These are phyloP conservation scores for Dasysyrphus albostriatus DNA, from an alignment of 2,888 invertebrate genomes.

Conservation along the genomic window DNA sequence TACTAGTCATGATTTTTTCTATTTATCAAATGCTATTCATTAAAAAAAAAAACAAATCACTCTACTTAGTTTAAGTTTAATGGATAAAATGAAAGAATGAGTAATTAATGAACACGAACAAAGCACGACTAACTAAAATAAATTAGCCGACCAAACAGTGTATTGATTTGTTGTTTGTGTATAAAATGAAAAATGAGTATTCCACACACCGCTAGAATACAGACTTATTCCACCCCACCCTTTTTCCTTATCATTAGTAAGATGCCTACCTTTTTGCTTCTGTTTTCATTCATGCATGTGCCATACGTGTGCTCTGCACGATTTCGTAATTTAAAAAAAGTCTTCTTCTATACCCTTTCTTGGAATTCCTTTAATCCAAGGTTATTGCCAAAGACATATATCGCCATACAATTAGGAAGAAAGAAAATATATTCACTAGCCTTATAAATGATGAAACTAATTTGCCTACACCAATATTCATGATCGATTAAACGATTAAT, in stretches of 20 bases:
- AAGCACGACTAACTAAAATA: neutral
- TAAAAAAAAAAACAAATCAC: too few relatives aligned
- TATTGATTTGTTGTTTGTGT: neutral
- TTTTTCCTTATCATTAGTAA: neutral
- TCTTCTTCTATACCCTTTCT: conserved; percentile 4
- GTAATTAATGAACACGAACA: neutral
- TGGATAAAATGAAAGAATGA: neutral
- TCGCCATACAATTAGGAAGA: neutral
- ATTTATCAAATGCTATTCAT: too few relatives aligned
- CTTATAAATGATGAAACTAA: conserved; percentile 4
- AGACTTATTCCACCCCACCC: neutral
- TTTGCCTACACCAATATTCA: conserved; percentile 2
- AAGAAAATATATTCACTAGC: neutral
- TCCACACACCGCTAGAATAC: neutral
- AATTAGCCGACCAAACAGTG: neutral
- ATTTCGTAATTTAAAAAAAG: conserved; percentile 3
- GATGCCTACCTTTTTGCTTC: neutral
- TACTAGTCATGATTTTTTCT: too few relatives aligned
- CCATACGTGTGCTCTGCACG: conserved; percentile 1
- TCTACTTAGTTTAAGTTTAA: too few relatives aligned
- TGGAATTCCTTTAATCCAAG: neutral
- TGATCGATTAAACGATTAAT: neutral
- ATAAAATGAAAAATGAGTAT: conserved; percentile 6
- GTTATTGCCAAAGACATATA: neutral
- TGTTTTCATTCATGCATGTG: neutral